phyloP scores from a whole-genome alignment of 2,113 vertebrate species.

The Otocyon megalotis region DNA sequence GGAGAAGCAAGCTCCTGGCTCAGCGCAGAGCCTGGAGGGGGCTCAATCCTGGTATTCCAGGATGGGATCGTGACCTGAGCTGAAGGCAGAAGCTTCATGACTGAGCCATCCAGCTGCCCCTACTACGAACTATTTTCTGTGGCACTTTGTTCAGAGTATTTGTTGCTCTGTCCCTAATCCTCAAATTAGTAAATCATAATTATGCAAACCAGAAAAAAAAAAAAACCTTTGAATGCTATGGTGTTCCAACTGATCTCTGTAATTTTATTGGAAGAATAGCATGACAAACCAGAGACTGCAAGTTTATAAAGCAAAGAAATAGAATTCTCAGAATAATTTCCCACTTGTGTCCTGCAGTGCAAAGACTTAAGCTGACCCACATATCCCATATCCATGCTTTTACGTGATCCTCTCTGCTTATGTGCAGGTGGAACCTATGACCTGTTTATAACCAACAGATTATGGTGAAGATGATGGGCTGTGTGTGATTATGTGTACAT shows the following conservation, averaged over 20 bases:
- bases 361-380: not conserved
- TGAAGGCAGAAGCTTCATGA: no score
- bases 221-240: not conserved
- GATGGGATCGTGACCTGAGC: no score
- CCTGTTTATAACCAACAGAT: not conserved
- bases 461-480: not conserved
- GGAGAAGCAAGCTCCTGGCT: no score
- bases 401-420: not conserved
- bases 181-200: not conserved
- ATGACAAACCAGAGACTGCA: not conserved
- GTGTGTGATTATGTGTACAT: not conserved
- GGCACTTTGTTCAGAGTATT: not conserved
- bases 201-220: not conserved
- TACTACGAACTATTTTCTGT: not conserved
- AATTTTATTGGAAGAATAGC: not conserved
- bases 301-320: not conserved
- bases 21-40: no score
- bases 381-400: not conserved
- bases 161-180: not conserved
- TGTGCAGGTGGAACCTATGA: not conserved
- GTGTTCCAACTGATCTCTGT: not conserved
- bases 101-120: no score
- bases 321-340: conserved; percentile 21
- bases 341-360: not conserved
- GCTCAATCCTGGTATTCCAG: no score